Base-by-base conservation (phyloP, 1,140 invertebrate genomes). In the Notospermus geniculatus region DNA sequence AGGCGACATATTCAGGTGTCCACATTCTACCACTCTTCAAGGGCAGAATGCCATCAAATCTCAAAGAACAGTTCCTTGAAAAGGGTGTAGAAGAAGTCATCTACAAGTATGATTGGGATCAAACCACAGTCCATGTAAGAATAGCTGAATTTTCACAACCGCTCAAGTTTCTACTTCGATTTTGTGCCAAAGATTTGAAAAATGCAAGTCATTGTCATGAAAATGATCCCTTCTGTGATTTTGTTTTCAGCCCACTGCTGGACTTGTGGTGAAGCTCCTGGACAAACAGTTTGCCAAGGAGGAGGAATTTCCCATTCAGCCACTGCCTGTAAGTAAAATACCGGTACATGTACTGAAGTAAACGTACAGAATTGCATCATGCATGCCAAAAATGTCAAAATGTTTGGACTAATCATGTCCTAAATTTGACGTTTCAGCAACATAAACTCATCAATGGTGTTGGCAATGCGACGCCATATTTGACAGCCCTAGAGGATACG, bases 21-120 rank as follows among this genome's bases (percentile, higher is more conserved):
- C 76, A 78, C 60, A 57, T 67, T 62, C 62, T 76, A 15, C 76
- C 76, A n/a, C 30, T 78, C 19, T 70, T 78, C 36, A 70, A 68
- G 41, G 67, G 70, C 15, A 70, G 70, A 22, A 67, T 71, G 1
- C 57, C 71, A 4, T 66, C 56, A 28, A 68, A 71, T 1, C 62
- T 76, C 17, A 43, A 72, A 27, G 62, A 72, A 36, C 59, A 70
- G 22, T 54, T 78, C 36, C 66, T 64, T n/a, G 54, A 54, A 13
- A 43, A 52, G 22, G 27, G 69, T n/a, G 60, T 59, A 1, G 55
- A 68, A 39, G 58, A 68, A 22, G 71, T 73, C 1, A 45, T 75
- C 1, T 45, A 52, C 11, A 59, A 45, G 23, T 63, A 57, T 27
- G 63, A 62, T 13, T 73, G 71, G 71, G 62, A 63, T 22, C 62